Conservation (phyloP, 2,888 invertebrate species). For the Vesta saturnalis region DNA sequence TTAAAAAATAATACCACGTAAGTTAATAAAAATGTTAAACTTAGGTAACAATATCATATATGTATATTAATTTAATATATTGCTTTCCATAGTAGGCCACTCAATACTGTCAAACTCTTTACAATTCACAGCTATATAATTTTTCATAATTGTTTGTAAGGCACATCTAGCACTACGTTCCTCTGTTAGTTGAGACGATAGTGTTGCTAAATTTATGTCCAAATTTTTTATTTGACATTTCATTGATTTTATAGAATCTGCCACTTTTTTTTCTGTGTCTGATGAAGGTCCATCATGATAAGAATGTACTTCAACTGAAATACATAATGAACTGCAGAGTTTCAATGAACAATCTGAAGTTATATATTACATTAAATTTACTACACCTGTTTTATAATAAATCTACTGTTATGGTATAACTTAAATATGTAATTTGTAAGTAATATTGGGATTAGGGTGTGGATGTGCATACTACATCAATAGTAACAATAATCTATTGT, state of each 20-base stretch:
- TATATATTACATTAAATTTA: background rate
- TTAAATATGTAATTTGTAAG: too few relatives aligned
- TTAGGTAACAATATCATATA: constrained; percentile 1
- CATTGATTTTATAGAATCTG: constrained; percentile 46
- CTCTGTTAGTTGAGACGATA: constrained; percentile 57
- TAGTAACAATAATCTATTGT: too few relatives aligned
- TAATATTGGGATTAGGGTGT: too few relatives aligned
- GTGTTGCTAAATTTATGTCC: constrained; percentile 56
- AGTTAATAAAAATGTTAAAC: constrained; percentile 14
- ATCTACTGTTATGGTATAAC: too few relatives aligned
- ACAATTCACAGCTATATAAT: constrained; percentile 50
- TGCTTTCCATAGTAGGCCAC: constrained; percentile 55
- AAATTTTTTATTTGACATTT: constrained; percentile 53
- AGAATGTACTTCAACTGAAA: constrained; percentile 34
- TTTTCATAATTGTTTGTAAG: constrained; percentile 56
- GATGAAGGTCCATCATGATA: constrained; percentile 22
- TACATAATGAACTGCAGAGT: constrained; percentile 10
- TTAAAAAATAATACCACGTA: constrained; percentile 26
- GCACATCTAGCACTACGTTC: constrained; percentile 57
- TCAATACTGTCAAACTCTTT: constrained; percentile 57
- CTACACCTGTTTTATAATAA: too few relatives aligned
- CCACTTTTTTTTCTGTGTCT: constrained; percentile 40
- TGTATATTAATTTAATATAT: constrained; percentile 41
- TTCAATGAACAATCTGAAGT: background rate
- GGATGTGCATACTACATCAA: too few relatives aligned